Conservation (phyloP, 2,113 vertebrate species). For the Bos javanicus region DNA sequence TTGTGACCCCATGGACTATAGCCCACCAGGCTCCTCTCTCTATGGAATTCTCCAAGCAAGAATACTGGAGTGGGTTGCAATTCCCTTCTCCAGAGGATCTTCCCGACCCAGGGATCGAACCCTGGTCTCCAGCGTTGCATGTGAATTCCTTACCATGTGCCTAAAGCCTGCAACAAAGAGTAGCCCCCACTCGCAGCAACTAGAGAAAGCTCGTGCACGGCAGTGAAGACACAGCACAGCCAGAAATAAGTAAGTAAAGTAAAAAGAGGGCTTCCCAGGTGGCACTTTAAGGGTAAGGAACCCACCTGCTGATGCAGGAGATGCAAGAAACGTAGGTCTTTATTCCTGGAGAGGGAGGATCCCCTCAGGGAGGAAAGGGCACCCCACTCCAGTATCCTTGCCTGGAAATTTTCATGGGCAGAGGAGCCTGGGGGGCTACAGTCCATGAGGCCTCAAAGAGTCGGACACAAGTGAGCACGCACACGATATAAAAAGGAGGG, state of each 20-base stretch:
- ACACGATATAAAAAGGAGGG: neutral
- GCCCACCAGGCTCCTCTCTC: neutral
- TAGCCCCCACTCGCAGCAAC: neutral
- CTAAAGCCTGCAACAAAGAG: neutral
- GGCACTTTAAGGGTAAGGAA: neutral
- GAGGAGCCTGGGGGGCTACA: neutral
- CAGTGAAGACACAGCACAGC: neutral
- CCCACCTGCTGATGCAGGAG: neutral
- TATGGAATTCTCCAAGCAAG: neutral
- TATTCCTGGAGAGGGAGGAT: neutral
- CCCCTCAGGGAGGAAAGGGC: neutral
- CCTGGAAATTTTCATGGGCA: neutral
- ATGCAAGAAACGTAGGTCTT: neutral
- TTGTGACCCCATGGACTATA: neutral
- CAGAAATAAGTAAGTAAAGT: neutral
- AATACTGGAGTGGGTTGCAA: neutral
- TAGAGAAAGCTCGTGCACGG: neutral
- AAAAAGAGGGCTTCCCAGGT: neutral
- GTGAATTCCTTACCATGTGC: neutral
- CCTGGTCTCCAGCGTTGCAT: neutral
- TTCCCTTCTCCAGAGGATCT: neutral
- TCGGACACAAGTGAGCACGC: neutral
- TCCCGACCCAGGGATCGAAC: accelerated
- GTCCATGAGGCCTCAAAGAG: neutral
- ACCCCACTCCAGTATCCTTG: neutral